Evolutionary conservation across 2,797 vertebrate genomes (phyloP).

Genomic region (Neosilurus mollespiculum): DNA sequence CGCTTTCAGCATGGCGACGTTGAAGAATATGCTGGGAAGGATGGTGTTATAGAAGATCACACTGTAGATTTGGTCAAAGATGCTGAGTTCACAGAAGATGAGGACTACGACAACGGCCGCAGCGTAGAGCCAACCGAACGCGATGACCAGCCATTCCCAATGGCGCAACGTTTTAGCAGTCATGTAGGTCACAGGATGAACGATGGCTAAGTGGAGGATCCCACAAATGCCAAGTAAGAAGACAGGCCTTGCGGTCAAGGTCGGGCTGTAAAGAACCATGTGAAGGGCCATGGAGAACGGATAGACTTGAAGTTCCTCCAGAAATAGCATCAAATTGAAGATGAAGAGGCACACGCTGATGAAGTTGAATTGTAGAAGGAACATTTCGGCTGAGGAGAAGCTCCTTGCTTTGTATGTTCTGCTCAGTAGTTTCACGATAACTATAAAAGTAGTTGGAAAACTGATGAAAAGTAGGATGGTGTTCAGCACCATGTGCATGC

Average conservation of each 20-base stretch:
- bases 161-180: neutral
- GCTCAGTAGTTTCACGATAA: neutral
- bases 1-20: neutral
- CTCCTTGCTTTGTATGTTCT: neutral
- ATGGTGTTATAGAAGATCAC: conserved; percentile 4
- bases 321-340: neutral
- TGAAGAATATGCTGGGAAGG: neutral
- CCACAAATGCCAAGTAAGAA: conserved; percentile 19
- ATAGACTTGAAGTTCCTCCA: neutral
- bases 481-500: neutral
- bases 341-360: neutral
- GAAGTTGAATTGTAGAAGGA: conserved; percentile 32
- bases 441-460: neutral
- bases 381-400: conserved; percentile 13
- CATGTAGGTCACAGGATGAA: conserved; percentile 37
- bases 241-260: conserved; percentile 22
- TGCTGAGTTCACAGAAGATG: neutral
- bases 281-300: fast-evolving
- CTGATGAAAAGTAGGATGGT: neutral
- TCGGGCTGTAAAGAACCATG: neutral
- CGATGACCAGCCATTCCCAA: neutral
- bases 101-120: neutral
- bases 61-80: neutral
- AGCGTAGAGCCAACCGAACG: conserved; percentile 38
- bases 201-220: conserved; percentile 49